Conservation (phyloP, 2,888 invertebrate genomes). For the Cryptops parisi region DNA sequence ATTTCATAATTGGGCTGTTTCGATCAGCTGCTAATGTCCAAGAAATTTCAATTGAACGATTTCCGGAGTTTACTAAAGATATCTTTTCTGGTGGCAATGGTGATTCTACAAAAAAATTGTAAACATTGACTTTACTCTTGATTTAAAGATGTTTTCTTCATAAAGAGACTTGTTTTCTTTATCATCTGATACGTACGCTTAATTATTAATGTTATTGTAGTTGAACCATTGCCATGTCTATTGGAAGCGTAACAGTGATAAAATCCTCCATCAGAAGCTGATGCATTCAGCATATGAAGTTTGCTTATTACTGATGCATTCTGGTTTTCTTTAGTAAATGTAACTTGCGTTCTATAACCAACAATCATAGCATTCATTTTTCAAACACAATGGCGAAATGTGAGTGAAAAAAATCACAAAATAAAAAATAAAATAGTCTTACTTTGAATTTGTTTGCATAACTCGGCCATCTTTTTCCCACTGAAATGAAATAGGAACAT, state of each 20-base stretch:
- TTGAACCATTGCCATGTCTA: background rate
- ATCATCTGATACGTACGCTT: background rate
- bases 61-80: background rate
- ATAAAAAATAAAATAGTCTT: no score
- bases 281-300: background rate
- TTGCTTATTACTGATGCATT: no score
- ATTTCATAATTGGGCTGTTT: background rate
- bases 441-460: background rate
- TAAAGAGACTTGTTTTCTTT: background rate
- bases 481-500: constrained; percentile 29
- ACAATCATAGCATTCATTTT: no score
- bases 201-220: background rate
- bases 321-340: no score
- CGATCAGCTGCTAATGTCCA: constrained; percentile 1
- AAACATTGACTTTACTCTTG: no score
- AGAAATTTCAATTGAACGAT: background rate
- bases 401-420: no score
- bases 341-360: no score
- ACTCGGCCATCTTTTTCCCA: constrained; percentile 25
- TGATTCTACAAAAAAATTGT: background rate
- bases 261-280: constrained; percentile 1
- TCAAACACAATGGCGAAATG: no score
- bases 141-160: no score
- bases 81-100: constrained; percentile 4
- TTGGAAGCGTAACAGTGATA: constrained; percentile 6